Base-by-base conservation (phyloP, 1,140 invertebrate genomes). In the Asbolus verrucosus region DNA sequence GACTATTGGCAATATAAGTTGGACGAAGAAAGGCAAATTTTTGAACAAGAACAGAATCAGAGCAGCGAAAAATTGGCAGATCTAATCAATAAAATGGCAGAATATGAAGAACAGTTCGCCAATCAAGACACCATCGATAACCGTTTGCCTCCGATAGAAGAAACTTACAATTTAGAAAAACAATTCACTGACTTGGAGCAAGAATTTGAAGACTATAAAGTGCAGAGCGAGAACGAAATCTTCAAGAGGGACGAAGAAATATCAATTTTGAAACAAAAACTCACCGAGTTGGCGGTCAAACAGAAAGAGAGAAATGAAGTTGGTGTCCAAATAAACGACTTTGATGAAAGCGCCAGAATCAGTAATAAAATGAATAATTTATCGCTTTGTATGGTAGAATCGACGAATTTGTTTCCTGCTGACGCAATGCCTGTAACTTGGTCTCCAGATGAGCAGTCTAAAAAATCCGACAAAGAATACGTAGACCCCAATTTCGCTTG, bases 1-100 rank as follows among this genome's bases (percentile, higher is more conserved):
- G 92, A 94, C 77, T 94, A 94, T 81, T 95, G 93, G 92, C 84
- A 88, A 13, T 80, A 78, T 4, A 94, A 94, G 81, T 80, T 95
- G 21, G 87, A 91, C 39, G 92, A 93, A 67, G 93, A 94, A 79
- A 83, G 93, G 30, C 86, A 88, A 69, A 80, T 90, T 36, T 91
- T 89, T 75, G 90, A 91, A 67, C 87, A 90, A 65, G 92, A 94
- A 76, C 91, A 93, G 79, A 86, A 87, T 70, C 85, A 90, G 8
- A 91, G 86, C 60, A 91, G 92, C 78, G 91, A 92, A 75, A 92
- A 92, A 74, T 89, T 94, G 73, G 83, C 85, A 0, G 90, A 92
- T 67, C 79, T 94, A 9, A 85, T 91, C 60, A 81, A 82, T 4
- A 92, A 93, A 81, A 91, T 94, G 73, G 84, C 87, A 14, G 92